Percentiles rank a stretch among this genome's conserved stretches.
These are phyloP conservation scores for Pyralis farinalis DNA, from an alignment of 2,888 invertebrate species.

Conservation along the genomic window DNA sequence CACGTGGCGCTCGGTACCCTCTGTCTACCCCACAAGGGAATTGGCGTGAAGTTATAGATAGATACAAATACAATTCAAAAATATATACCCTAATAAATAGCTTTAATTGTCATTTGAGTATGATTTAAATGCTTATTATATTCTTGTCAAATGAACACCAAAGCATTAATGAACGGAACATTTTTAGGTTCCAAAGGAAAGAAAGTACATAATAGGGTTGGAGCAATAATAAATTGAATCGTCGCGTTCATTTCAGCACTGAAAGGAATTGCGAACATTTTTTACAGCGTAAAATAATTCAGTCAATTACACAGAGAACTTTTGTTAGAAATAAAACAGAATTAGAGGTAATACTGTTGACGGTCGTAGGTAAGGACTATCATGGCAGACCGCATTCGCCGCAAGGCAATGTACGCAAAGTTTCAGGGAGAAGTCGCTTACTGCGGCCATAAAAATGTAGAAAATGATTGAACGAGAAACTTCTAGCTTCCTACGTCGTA, in stretches of 20 bases:
- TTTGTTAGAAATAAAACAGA: constrained; percentile 9
- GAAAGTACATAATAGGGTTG: constrained; percentile 17
- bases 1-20: too few species aligned
- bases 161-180: constrained; percentile 10
- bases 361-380: constrained; percentile 2
- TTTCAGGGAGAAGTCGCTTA: constrained; percentile 4
- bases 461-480: constrained; percentile 2
- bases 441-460: constrained; percentile 9
- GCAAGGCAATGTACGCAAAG: constrained; percentile 7
- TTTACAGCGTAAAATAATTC: constrained; percentile 9
- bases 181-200: constrained; percentile 15
- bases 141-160: neutral
- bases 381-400: constrained; percentile 8
- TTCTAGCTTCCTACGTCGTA: neutral
- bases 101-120: too few species aligned
- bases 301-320: neutral
- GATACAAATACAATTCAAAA: too few species aligned
- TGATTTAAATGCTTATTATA: too few species aligned
- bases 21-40: too few species aligned
- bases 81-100: too few species aligned
- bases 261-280: constrained; percentile 16
- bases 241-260: constrained; percentile 13
- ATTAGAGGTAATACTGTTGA: constrained; percentile 6
- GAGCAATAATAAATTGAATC: constrained; percentile 22
- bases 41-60: too few species aligned